Evolutionary conservation across 2,113 vertebrate genomes (phyloP).

Genomic region (Oreochromis tanganicae): DNA sequence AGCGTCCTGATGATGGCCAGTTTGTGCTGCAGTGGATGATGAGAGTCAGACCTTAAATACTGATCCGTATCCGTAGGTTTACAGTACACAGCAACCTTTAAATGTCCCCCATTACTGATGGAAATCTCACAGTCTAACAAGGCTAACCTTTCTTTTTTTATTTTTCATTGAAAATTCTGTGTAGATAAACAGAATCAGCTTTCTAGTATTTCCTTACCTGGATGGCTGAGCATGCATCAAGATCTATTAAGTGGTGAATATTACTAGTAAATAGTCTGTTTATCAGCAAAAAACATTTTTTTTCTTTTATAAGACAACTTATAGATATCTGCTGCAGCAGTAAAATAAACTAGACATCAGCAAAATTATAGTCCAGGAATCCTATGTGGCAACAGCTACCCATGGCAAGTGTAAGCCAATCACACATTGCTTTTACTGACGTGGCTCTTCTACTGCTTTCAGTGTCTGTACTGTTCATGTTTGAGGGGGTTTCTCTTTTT

Average conservation of each 20-base stretch:
- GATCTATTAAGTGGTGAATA: not conserved
- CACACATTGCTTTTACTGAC: not conserved
- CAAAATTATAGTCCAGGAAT: not conserved
- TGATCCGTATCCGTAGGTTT: not conserved
- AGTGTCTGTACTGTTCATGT: not conserved
- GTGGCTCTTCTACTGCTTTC: not conserved
- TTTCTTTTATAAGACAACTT: not conserved
- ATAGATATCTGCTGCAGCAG: not conserved
- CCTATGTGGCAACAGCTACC: not conserved
- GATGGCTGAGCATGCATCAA: not conserved
- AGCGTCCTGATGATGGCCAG: not conserved
- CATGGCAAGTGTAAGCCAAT: not conserved
- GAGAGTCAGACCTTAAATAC: not conserved
- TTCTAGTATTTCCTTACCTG: not conserved
- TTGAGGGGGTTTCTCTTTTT: not conserved
- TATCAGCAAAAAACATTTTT: not conserved
- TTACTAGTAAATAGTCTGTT: not conserved
- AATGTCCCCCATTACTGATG: not conserved
- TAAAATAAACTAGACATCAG: not conserved
- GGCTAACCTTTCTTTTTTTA: not conserved
- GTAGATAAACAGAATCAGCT: not conserved
- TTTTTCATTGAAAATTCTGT: not conserved
- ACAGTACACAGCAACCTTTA: not conserved
- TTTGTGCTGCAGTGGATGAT: not conserved
- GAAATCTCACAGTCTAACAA: not conserved